Evolutionary conservation across 2,797 vertebrate genomes (phyloP).

Genomic region (Pempheris klunzingeri): DNA sequence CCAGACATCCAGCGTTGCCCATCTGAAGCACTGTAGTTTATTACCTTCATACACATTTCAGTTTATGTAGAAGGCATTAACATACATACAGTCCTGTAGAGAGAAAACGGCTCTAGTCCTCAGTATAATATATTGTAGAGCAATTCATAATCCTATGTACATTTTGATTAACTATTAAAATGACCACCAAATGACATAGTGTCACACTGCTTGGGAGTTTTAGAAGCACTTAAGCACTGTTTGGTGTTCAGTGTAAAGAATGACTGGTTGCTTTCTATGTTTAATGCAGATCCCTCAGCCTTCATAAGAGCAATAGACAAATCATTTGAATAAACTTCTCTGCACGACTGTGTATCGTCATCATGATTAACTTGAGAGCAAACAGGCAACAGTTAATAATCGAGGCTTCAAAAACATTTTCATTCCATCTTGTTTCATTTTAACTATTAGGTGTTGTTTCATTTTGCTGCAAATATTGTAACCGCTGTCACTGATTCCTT

Average conservation of each 20-base stretch:
- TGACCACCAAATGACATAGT: neutral
- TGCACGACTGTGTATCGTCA: neutral
- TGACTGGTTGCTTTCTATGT: neutral
- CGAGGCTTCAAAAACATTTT: neutral
- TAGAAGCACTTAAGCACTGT: neutral
- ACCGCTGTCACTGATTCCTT: neutral
- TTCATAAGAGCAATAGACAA: neutral
- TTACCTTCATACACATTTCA: neutral
- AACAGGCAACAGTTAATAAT: neutral
- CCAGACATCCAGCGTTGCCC: neutral
- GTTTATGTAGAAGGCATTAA: neutral
- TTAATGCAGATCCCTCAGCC: neutral
- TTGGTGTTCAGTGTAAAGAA: constrained; percentile 6
- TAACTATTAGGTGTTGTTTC: neutral
- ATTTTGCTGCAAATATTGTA: constrained; percentile 1
- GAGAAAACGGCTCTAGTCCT: neutral
- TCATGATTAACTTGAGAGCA: neutral
- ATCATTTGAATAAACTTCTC: neutral
- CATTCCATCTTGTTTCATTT: no score
- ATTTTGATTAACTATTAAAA: neutral
- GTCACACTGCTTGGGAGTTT: neutral
- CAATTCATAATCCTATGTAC: neutral
- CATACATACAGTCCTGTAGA: neutral
- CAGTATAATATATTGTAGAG: neutral
- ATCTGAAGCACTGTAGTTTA: neutral